These are phyloP conservation scores for Dolichoris vasculosae DNA, from an alignment of 1,140 invertebrate genomes.

Conservation along the genomic window DNA sequence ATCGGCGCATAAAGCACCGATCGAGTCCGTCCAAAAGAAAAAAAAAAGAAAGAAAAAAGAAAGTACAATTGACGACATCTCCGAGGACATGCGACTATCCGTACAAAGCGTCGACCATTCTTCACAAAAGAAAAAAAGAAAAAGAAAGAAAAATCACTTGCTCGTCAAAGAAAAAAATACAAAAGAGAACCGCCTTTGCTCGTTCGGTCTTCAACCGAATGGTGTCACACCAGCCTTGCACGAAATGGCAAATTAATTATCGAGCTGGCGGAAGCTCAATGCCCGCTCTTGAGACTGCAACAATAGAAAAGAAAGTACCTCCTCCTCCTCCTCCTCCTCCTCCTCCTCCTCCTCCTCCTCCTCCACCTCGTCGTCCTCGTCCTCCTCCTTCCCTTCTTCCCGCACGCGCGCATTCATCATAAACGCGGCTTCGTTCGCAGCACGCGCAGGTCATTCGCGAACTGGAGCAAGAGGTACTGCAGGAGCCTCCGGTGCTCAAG, in stretches of 20 bases:
- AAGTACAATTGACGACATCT: not conserved
- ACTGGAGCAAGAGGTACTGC: constrained; percentile 58
- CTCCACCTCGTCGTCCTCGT: not conserved
- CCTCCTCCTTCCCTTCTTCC: too few species aligned
- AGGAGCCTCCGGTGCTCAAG: constrained; percentile 69
- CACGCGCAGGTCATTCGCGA: constrained; percentile 71
- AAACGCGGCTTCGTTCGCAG: constrained; percentile 50
- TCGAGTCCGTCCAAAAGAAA: not conserved
- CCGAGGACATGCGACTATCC: not conserved
- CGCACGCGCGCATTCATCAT: not conserved
- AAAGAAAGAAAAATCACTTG: not conserved
- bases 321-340: not conserved
- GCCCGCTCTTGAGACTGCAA: constrained; percentile 1
- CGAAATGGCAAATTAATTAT: constrained; percentile 43
- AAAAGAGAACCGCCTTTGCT: not conserved
- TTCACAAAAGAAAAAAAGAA: not conserved
- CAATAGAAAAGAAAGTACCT: constrained; percentile 42
- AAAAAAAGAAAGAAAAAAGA: not conserved
- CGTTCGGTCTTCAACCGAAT: not conserved
- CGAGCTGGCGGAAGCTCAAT: constrained; percentile 24
- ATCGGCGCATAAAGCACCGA: not conserved
- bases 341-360: not conserved
- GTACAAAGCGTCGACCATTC: too few species aligned
- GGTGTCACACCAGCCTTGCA: not conserved
- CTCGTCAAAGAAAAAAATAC: not conserved